These are phyloP conservation scores for Anguilla obscura DNA, from an alignment of 2,797 vertebrate genomes.

Conservation along the genomic window DNA sequence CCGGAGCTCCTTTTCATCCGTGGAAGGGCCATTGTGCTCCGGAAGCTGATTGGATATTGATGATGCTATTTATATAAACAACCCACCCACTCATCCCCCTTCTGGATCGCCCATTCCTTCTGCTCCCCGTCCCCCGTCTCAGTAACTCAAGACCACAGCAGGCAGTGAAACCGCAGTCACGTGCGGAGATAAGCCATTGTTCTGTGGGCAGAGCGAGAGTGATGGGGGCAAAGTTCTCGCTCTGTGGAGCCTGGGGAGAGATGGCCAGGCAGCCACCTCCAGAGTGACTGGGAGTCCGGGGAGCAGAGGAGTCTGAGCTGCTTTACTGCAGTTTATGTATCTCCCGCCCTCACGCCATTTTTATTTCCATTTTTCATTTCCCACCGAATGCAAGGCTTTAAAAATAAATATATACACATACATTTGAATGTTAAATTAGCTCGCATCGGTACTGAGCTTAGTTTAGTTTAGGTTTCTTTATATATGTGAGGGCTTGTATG, in stretches of 20 bases:
- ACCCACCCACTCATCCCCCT: constrained; percentile 26
- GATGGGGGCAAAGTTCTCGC: neutral
- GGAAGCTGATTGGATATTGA: constrained; percentile 69
- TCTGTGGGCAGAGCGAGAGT: constrained; percentile 12
- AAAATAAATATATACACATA: neutral
- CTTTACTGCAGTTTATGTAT: neutral
- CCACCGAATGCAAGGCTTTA: neutral
- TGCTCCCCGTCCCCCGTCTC: constrained; percentile 23
- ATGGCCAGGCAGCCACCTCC: neutral
- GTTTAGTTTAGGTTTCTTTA: too few species aligned
- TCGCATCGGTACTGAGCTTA: too few species aligned
- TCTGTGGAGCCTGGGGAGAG: neutral
- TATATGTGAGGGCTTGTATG: too few species aligned
- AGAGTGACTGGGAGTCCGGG: neutral
- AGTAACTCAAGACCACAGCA: constrained; percentile 49
- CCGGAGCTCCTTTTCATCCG: constrained; percentile 52
- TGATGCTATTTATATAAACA: constrained; percentile 63
- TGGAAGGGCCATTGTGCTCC: constrained; percentile 54
- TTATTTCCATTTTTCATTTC: neutral
- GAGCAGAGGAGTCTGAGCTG: neutral
- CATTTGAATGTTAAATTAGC: neutral
- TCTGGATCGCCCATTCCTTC: constrained; percentile 43
- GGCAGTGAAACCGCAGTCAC: constrained; percentile 42
- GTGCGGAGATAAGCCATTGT: constrained; percentile 40
- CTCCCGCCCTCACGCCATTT: too few species aligned